phyloP scores from a whole-genome alignment of 2,888 invertebrate genomes.

The Rotaria macrura region DNA sequence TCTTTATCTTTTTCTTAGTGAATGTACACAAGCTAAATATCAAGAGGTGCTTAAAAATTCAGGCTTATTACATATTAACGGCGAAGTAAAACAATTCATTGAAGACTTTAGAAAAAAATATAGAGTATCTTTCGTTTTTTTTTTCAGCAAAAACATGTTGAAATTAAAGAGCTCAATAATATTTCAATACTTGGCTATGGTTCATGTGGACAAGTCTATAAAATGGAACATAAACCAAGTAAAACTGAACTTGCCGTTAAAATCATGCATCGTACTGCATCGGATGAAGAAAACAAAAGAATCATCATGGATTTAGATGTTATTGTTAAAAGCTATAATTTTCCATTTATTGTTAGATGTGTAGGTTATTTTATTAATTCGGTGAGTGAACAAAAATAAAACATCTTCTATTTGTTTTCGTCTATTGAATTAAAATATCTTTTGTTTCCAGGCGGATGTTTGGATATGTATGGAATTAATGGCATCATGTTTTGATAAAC shows the following conservation, averaged over 20 bases:
- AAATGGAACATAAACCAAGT: constrained; percentile 80
- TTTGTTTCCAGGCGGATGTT: constrained; percentile 64
- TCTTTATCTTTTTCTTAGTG: not conserved
- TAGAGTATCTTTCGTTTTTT: not conserved
- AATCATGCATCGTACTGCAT: constrained; percentile 90
- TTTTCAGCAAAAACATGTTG: not conserved
- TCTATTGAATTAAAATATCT: no score
- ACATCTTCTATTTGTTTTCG: no score
- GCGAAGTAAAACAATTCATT: not conserved
- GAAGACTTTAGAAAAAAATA: not conserved
- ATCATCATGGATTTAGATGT: constrained; percentile 98
- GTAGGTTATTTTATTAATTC: constrained; percentile 85
- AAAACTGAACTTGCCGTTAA: constrained; percentile 81
- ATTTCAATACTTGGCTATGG: constrained; percentile 56
- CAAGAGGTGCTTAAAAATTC: constrained; percentile 18
- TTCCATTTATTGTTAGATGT: constrained; percentile 89
- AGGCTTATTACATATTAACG: not conserved
- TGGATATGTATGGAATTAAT: constrained; percentile 99
- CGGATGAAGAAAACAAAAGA: constrained; percentile 88
- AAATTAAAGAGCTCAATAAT: constrained; percentile 21
- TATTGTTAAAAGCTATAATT: constrained; percentile 89
- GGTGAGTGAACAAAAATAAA: not conserved
- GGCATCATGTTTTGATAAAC: constrained; percentile 94
- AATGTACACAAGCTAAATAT: not conserved
- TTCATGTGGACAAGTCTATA: constrained; percentile 92